Conservation (phyloP, 2,797 vertebrate genomes). For the Morelia viridis region DNA sequence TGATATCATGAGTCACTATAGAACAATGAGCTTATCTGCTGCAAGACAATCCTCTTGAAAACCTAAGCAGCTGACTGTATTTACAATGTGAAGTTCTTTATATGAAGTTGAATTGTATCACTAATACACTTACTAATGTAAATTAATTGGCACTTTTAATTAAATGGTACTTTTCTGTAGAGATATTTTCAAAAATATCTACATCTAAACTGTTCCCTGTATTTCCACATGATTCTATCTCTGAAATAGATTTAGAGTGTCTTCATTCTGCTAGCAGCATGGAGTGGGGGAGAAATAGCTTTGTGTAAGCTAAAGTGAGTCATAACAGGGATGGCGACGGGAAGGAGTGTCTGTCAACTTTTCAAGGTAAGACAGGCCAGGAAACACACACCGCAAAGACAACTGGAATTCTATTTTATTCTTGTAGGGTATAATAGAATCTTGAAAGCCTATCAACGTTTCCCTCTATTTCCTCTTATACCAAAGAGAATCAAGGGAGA, state of each 20-base stretch:
- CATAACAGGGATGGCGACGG: background rate
- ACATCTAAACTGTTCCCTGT: background rate
- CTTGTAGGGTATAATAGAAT: background rate
- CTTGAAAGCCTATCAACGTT: background rate
- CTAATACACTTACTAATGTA: background rate
- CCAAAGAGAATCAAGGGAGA: background rate
- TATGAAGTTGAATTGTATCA: background rate
- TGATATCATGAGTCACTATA: background rate
- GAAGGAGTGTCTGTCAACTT: background rate
- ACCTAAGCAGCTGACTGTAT: background rate
- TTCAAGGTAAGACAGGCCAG: background rate
- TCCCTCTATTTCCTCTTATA: background rate
- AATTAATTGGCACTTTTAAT: background rate
- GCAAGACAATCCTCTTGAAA: background rate
- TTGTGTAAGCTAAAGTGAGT: background rate
- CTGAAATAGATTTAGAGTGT: background rate
- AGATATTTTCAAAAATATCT: background rate
- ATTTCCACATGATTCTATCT: background rate
- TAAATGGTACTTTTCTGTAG: background rate
- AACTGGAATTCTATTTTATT: background rate
- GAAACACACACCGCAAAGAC: background rate
- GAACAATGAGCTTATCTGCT: conserved; percentile 8
- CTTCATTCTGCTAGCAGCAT: background rate
- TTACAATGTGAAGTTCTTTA: background rate
- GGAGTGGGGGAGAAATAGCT: too few relatives aligned